Base-by-base conservation (phyloP, 2,113 vertebrate species). In the Paedocypris sp. region DNA sequence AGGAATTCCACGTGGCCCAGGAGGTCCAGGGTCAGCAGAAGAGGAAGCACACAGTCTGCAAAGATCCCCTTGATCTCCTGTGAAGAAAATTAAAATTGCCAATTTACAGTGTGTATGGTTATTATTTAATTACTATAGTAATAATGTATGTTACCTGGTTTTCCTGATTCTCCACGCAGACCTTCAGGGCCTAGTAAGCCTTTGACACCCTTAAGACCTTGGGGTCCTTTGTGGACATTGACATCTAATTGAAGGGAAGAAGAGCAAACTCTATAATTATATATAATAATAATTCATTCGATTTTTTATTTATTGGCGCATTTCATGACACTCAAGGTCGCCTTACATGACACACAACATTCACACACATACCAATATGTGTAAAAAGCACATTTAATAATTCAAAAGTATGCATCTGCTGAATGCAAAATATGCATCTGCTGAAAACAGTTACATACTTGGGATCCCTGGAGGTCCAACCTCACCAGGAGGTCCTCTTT, bases 11-110 rank as follows among this genome's bases (percentile, higher is more conserved):
- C 51, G 45, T 23, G 25, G 10, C 2, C 84, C 84, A 4, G 66
- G 15, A 20, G 65, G 62, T 67, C 75, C 79, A 1, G 65, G 59
- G 0, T 1, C 1, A 1, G 13, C 19, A 4, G 4, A 3, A 10
- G 4, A 1, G 3, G 6, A 0, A 5, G 1, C 0, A 43, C 85
- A 85, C n/a, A 4, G 0, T 0, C 0, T 46, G 38, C 85, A 87
- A 1, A 49, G 0, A 2, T 75, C 67, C 9, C 85, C 85, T 58
- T 74, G 79, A 1, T 81, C 68, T 58, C 85, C 85, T 87, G 62
- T 19, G 19, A 36, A 36, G 12, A 36, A 36, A n/a, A 6, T 2
- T n/a, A 4, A n/a, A n/a, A 36, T n/a, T 36, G 8, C 4, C 35
- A 3, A 36, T n/a, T n/a, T n/a, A n/a, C n/a, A n/a, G n/a, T n/a